phyloP scores from a whole-genome alignment of 2,797 vertebrate species.

The Taeniopygia guttata region DNA sequence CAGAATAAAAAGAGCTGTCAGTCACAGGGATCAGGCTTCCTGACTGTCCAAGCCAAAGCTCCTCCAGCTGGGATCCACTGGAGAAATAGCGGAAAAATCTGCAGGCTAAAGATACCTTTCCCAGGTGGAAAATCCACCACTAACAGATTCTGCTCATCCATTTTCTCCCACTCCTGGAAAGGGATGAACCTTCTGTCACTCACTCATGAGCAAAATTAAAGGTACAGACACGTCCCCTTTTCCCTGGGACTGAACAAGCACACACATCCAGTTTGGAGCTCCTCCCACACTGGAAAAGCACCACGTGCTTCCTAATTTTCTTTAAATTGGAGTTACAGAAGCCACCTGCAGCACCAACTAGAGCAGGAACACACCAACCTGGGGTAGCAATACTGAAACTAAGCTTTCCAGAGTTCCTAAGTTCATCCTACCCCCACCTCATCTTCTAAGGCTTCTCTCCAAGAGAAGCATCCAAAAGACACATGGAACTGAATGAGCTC shows the following conservation, averaged over 20 bases:
- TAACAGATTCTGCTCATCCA: background rate
- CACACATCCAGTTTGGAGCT: background rate
- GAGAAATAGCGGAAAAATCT: background rate
- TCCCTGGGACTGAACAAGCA: background rate
- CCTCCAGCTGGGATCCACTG: background rate
- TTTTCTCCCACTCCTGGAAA: background rate
- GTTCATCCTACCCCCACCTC: background rate
- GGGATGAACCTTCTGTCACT: background rate
- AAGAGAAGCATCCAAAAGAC: background rate
- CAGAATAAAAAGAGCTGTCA: background rate
- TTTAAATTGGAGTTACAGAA: background rate
- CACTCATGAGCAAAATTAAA: background rate
- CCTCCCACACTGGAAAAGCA: background rate
- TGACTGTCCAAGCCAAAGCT: background rate
- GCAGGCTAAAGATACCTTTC: background rate
- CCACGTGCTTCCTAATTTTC: rapidly evolving
- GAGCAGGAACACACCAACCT: background rate
- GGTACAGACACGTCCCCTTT: too few species aligned
- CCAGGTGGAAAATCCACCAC: background rate
- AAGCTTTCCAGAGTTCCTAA: background rate
- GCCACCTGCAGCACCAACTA: background rate
- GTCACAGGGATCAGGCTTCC: background rate
- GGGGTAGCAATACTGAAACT: rapidly evolving
- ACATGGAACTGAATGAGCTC: rapidly evolving
- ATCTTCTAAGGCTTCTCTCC: background rate